These are phyloP conservation scores for Peromyscus attwateri DNA, from an alignment of 2,797 vertebrate species.

Conservation along the genomic window DNA sequence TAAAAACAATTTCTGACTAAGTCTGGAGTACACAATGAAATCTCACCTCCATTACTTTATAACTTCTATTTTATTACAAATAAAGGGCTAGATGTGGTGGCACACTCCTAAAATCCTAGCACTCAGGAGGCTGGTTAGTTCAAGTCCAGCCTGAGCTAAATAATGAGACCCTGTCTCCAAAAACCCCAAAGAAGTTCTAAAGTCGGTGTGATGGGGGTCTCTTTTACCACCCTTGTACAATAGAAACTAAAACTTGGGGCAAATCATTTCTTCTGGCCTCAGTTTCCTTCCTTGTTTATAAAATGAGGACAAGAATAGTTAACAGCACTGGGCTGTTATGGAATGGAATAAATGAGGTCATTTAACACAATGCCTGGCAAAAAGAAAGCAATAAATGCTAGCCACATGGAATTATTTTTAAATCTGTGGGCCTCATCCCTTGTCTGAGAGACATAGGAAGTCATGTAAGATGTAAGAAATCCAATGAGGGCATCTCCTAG, in stretches of 20 bases:
- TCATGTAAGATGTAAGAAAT: slow-evolving; percentile 27
- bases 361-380: slow-evolving; percentile 39
- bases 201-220: background rate
- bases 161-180: background rate
- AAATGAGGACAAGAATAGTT: slow-evolving; percentile 7
- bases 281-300: slow-evolving; percentile 52
- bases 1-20: slow-evolving; percentile 23
- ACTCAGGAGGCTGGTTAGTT: background rate
- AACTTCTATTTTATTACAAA: slow-evolving; percentile 1
- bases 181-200: background rate
- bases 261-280: slow-evolving; percentile 55
- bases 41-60: background rate
- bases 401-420: slow-evolving; percentile 43
- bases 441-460: background rate
- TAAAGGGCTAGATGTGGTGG: background rate
- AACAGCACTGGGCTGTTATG: background rate
- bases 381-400: slow-evolving; percentile 54
- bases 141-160: background rate
- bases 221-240: background rate
- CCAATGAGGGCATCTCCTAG: slow-evolving; percentile 20
- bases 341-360: slow-evolving; percentile 25
- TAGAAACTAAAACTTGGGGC: background rate
- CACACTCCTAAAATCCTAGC: background rate
- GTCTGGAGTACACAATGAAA: slow-evolving; percentile 39
- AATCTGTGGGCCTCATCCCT: slow-evolving; percentile 15